Percentiles rank a stretch among this genome's conserved stretches.
Evolutionary conservation across 2,113 vertebrate genomes (phyloP).

Genomic region (Microcebus griseorufus): DNA sequence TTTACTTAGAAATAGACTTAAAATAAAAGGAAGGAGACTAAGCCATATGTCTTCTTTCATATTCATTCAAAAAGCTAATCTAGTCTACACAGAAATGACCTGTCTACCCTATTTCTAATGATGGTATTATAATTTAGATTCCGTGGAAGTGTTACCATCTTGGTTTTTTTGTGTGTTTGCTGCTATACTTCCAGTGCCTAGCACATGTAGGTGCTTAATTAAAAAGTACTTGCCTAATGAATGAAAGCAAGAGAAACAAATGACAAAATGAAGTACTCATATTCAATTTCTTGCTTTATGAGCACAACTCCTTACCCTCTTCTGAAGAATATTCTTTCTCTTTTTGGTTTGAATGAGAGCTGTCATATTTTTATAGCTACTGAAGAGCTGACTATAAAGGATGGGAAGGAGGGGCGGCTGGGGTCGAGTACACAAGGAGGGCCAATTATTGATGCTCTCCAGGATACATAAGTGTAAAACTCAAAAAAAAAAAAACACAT

Average conservation of each 20-base stretch:
- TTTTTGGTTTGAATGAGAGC: not conserved
- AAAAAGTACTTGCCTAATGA: not conserved
- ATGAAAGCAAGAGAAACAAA: not conserved
- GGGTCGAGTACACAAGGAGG: not conserved
- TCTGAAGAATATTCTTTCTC: not conserved
- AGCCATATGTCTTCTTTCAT: not conserved
- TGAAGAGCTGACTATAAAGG: not conserved
- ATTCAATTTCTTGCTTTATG: not conserved
- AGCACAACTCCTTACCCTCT: not conserved
- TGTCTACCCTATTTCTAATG: not conserved
- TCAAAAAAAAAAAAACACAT: not conserved
- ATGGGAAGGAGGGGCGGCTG: not conserved
- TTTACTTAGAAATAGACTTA: constrained; percentile 39
- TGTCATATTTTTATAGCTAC: not conserved
- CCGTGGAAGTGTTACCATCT: not conserved
- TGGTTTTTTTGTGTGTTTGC: not conserved
- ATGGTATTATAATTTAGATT: not conserved
- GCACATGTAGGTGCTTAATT: not conserved
- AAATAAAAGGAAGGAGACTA: not conserved
- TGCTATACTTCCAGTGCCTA: not conserved
- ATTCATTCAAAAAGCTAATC: constrained; percentile 4
- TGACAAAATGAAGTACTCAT: not conserved
- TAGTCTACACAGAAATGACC: not conserved
- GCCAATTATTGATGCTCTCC: not conserved
- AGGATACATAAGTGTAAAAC: not conserved